A percentile compares a stretch with the other conserved stretches of the same genome.
phyloP scores from a whole-genome alignment of 2,888 invertebrate genomes.

The Dicycla oo region DNA sequence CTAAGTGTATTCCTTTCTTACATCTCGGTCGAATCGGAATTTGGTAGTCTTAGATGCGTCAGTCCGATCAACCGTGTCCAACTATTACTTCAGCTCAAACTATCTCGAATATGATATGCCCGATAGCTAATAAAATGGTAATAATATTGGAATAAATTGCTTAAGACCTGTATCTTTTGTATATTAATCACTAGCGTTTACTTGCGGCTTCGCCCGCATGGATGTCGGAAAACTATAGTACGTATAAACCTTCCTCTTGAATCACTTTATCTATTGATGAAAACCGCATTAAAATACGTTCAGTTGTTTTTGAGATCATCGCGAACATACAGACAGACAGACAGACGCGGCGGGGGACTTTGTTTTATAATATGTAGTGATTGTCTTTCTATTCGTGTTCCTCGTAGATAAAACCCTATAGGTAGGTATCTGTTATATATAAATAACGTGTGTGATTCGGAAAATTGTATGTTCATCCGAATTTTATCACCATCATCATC shows the following conservation, averaged over 20 bases:
- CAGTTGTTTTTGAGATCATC: too few relatives aligned
- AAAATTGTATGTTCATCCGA: neutral
- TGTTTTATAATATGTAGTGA: too few relatives aligned
- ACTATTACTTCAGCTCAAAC: constrained; percentile 52
- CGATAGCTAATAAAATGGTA: constrained; percentile 49
- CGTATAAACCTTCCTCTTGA: too few relatives aligned
- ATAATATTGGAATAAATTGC: constrained; percentile 33
- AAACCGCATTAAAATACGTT: too few relatives aligned
- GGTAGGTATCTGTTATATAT: too few relatives aligned
- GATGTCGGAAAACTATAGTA: too few relatives aligned
- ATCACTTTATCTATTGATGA: too few relatives aligned
- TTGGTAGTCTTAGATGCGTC: constrained; percentile 53
- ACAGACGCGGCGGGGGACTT: too few relatives aligned
- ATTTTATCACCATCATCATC: too few relatives aligned
- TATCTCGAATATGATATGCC: constrained; percentile 44
- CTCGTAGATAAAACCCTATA: too few relatives aligned
- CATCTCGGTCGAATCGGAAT: constrained; percentile 10
- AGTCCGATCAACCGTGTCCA: constrained; percentile 45
- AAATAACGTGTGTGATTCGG: neutral
- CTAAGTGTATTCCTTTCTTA: constrained; percentile 14
- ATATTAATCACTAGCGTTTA: neutral
- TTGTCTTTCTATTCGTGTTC: neutral
- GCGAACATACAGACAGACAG: too few relatives aligned
- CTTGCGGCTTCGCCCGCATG: too few relatives aligned
- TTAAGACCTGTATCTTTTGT: constrained; percentile 13